Percentiles rank a stretch among this genome's conserved stretches.
Conservation (phyloP, 2,113 vertebrate genomes). For the Brevimyrus niger region DNA sequence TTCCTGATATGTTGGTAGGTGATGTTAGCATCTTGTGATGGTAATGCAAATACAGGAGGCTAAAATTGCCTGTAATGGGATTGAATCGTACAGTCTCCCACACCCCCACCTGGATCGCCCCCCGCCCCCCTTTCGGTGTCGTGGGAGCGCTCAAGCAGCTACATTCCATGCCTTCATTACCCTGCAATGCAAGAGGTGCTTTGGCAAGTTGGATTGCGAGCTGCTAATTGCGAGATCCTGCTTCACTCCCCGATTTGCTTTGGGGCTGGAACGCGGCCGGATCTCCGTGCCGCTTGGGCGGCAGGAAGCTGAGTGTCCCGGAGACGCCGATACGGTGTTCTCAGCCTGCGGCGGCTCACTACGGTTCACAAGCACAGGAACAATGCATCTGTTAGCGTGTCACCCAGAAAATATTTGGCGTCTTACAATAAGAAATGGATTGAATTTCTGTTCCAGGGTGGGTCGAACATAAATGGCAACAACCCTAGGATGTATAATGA, state of each 20-base stretch:
- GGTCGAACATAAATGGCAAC: background rate
- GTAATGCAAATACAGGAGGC: background rate
- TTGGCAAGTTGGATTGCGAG: background rate
- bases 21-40: background rate
- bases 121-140: background rate
- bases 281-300: background rate
- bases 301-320: background rate
- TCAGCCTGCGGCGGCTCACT: background rate
- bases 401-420: background rate
- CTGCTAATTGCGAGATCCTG: background rate
- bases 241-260: background rate
- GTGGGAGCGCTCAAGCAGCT: background rate
- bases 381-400: background rate
- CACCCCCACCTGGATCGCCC: background rate
- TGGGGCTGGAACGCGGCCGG: background rate
- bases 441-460: background rate
- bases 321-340: background rate
- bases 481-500: background rate
- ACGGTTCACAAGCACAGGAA: background rate
- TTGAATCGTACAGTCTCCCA: background rate
- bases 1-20: background rate
- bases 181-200: background rate
- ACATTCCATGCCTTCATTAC: background rate
- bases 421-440: background rate
- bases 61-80: background rate